A percentile compares a stretch with the other conserved stretches of the same genome.
These are phyloP conservation scores for Euplexia lucipara DNA, from an alignment of 2,888 invertebrate species.

Conservation along the genomic window DNA sequence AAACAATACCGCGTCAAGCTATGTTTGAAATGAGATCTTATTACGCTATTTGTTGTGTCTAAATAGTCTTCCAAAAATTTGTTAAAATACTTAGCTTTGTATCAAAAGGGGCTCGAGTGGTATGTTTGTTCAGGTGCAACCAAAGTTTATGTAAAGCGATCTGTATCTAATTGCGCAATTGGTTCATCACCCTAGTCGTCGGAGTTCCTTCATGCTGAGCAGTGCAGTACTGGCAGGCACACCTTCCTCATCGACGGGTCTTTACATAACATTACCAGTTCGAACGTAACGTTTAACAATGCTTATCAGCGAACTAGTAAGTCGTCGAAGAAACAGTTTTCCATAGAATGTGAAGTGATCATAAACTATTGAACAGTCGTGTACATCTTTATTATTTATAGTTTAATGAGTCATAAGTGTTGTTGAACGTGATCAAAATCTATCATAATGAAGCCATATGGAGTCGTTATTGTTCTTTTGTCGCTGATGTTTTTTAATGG, in stretches of 20 bases:
- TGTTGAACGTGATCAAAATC: constrained; percentile 62
- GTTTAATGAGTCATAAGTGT: constrained; percentile 61
- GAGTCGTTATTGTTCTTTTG: constrained; percentile 65
- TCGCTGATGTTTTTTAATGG: constrained; percentile 68
- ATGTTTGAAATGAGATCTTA: constrained; percentile 10
- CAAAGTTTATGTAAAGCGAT: constrained; percentile 57
- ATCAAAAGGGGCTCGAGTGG: constrained; percentile 60
- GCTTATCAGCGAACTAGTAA: constrained; percentile 35
- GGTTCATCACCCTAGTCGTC: constrained; percentile 66
- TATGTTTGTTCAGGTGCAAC: constrained; percentile 79
- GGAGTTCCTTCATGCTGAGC: constrained; percentile 21
- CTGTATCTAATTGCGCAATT: constrained; percentile 70
- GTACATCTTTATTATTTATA: constrained; percentile 41
- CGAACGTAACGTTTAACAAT: constrained; percentile 47
- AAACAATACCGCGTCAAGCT: constrained; percentile 7
- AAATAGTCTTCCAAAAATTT: constrained; percentile 18
- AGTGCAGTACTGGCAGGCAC: constrained; percentile 20
- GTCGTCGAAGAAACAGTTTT: constrained; percentile 25
- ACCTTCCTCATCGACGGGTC: constrained; percentile 14
- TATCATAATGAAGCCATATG: constrained; percentile 73
- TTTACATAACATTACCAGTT: constrained; percentile 34
- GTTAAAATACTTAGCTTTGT: constrained; percentile 38
- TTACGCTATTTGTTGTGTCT: neutral
- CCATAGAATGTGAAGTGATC: constrained; percentile 49
- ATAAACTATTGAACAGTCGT: constrained; percentile 39